Percentiles rank a stretch among this genome's conserved stretches.
Conservation (phyloP, 2,113 vertebrate species). For the Callipepla squamata region DNA sequence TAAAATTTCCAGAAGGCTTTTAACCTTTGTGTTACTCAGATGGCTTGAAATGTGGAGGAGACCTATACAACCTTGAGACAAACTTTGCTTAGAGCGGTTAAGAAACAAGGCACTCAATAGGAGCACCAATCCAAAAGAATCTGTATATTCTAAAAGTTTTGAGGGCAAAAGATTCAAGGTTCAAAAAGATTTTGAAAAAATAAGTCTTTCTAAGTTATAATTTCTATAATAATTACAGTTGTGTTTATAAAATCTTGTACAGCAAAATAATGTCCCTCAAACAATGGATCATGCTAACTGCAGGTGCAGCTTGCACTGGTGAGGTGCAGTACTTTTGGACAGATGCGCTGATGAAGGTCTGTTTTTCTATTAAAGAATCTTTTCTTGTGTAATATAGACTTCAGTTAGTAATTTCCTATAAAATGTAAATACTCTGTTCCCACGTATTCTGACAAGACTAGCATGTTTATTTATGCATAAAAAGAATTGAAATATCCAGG, state of each 20-base stretch:
- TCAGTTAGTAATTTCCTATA: not conserved
- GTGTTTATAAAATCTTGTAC: not conserved
- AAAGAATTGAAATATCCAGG: not conserved
- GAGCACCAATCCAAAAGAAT: not conserved
- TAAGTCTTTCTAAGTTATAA: rapidly evolving
- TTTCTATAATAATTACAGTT: not conserved
- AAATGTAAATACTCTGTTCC: not conserved
- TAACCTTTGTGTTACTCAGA: not conserved
- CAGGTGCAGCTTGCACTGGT: not conserved
- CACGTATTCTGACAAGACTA: not conserved
- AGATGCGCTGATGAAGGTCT: not conserved
- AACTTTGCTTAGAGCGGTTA: not conserved
- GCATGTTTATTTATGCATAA: not conserved
- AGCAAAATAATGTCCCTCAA: not conserved
- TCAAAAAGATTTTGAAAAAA: not conserved
- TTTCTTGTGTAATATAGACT: not conserved
- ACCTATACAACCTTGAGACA: not conserved
- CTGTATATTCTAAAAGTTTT: not conserved
- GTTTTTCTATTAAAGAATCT: not conserved
- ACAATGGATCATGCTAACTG: not conserved
- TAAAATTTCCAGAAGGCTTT: not conserved
- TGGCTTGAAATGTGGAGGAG: not conserved
- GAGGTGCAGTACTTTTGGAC: rapidly evolving
- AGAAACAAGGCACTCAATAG: rapidly evolving
- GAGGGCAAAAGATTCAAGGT: not conserved